These are phyloP conservation scores for Agriopis leucophaearia DNA, from an alignment of 2,888 invertebrate genomes.

Conservation along the genomic window DNA sequence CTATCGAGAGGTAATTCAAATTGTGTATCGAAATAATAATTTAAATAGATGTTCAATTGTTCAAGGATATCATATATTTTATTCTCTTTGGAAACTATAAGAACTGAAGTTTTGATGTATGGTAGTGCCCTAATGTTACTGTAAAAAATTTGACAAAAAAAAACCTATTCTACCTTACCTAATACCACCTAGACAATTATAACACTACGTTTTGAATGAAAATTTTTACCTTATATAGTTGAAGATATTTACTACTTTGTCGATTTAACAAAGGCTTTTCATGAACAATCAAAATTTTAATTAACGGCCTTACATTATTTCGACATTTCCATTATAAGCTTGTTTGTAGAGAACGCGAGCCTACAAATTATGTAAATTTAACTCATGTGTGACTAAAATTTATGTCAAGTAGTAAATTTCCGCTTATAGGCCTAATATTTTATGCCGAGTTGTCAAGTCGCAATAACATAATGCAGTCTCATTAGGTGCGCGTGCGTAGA, in stretches of 20 bases:
- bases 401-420: conserved; percentile 30
- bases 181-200: too few species aligned
- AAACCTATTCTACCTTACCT: too few species aligned
- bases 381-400: conserved; percentile 20
- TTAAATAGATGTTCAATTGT: too few species aligned
- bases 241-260: too few species aligned
- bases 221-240: too few species aligned
- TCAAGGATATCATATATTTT: too few species aligned
- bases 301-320: neutral
- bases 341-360: conserved; percentile 8
- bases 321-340: conserved; percentile 7
- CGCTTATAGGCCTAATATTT: conserved; percentile 23
- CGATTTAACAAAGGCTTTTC: neutral
- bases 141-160: too few species aligned
- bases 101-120: too few species aligned
- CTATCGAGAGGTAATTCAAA: too few species aligned
- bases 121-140: conserved; percentile 2
- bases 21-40: too few species aligned
- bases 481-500: conserved; percentile 14
- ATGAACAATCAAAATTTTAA: conserved; percentile 5
- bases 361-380: conserved; percentile 27
- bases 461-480: conserved; percentile 21
- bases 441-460: conserved; percentile 25
- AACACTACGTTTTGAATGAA: too few species aligned
- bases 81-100: too few species aligned